Evolutionary conservation across 2,888 invertebrate species (phyloP), one percentile per base, ranked within the genome.

Genomic region (Microdon myrmicae): DNA sequence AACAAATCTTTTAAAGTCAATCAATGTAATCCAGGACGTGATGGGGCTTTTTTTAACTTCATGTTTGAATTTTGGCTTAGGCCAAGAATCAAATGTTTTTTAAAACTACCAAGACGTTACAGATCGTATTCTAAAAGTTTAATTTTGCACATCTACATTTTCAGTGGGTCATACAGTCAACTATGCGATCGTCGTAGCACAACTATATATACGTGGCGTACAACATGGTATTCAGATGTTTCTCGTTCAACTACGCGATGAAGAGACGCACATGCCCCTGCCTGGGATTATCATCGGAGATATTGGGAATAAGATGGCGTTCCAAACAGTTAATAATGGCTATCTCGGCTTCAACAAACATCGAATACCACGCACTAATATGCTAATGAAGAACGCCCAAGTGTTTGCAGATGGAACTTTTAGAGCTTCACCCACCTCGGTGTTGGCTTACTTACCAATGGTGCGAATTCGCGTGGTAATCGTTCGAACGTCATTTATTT

Each of bases 301-400:
- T 81, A 96, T 97, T 69, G 96, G 96, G 2, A 90, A 90, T 49
- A 96, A 96, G 78, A 83, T 96, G 69, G 96, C 94, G 45, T 93
- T 94, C 87, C 90, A 91, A 71, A 87, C 87, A 2, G 89, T 90
- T 17, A 96, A 97, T 77, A 96, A 97, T 77, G 96, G 97, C 0
- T 97, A 90, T 79, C 82, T 97, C 14, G 91, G 92, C 3, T 88
- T 97, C 70, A 87, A 93, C 55, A 83, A 92, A 68, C 89, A 93
- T 8, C 84, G 95, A 71, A 92, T 96, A 78, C 95, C 96, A 0
- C 83, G 94, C 56, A 86, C 86, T 4, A 84, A 92, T 68, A 91
- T 97, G 94, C 79, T 97, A 17, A 96, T 96, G 96, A 92, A 91
- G 79, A 90, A 95, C 78, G 87, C 90, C 7, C 86, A 94, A 82